Base-by-base conservation (phyloP, 2,888 invertebrate genomes). In the Pardosa pseudoannulata region DNA sequence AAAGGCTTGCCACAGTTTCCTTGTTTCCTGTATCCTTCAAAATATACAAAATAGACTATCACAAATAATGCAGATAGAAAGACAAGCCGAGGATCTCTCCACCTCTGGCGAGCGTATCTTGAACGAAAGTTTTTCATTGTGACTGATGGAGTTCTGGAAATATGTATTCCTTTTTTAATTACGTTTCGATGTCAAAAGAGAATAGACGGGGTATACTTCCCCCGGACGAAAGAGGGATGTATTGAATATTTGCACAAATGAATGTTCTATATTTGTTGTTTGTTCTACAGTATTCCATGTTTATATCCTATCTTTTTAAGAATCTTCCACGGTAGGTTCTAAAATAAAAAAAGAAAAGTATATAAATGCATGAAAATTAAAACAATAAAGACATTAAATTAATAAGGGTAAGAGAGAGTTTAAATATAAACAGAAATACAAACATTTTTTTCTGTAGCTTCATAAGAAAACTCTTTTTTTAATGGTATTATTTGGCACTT, bases 51-150 rank as follows among this genome's bases (percentile, higher is more conserved):
- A 19, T 78, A 81, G 56, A 46, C 46, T 6, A 87, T 70, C 28
- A 87, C 87, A 64, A 87, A 81, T 11, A 81, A n/a, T 32, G 36
- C 73, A 0, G 87, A 87, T 27, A 87, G 7, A 39, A 87, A 70
- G 16, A 87, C 87, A 6, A 87, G 70, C 6, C 50, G 32, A 3
- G 87, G 87, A 50, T 87, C 76, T 16, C 87, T 64, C 87, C 87
- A 87, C 46, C 87, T 71, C 6, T 62, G 76, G 13, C 81, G 87
- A 41, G 71, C 39, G 16, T 64, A 36, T 13, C 73, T 39, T 31
- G 19, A 16, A 19, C 31, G 36, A 31, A 67, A 36, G 39, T 31
- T 36, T 7, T 23, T 64, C 65, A 73, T 50, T 1, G 3, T 32
- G 27, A n/a, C n/a, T 0, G 32, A 0, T 19, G 67, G 32, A 6